These are phyloP conservation scores for Hydropotes inermis DNA, from an alignment of 2,113 vertebrate species.

Conservation along the genomic window DNA sequence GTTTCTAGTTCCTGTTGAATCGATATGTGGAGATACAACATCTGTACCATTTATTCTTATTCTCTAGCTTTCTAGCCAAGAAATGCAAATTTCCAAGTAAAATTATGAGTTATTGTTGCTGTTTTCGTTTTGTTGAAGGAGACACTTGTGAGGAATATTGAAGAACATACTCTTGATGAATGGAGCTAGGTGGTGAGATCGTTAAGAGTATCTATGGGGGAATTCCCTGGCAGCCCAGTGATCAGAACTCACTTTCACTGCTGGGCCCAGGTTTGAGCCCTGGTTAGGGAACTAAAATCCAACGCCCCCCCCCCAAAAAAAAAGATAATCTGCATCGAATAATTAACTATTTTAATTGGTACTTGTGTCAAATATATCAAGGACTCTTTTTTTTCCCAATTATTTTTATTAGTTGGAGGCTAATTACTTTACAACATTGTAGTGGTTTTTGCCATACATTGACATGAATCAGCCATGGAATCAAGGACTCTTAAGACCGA, in stretches of 20 bases:
- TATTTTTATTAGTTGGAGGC: too few species aligned
- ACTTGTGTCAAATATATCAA: neutral
- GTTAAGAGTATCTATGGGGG: neutral
- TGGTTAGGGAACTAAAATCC: neutral
- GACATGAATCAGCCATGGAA: neutral
- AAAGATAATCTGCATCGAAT: neutral
- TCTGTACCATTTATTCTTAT: slow-evolving; percentile 14
- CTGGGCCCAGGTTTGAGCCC: neutral
- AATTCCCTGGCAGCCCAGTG: neutral
- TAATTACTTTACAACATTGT: too few species aligned
- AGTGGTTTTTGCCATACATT: too few species aligned
- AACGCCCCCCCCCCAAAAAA: fast-evolving
- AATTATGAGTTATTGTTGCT: neutral
- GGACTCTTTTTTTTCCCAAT: neutral
- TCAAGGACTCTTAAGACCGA: neutral
- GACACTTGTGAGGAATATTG: neutral
- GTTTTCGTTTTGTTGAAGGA: slow-evolving; percentile 37
- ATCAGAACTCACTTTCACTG: neutral
- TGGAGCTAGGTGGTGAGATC: slow-evolving; percentile 3
- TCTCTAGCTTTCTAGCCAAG: slow-evolving; percentile 33
- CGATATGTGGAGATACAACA: neutral
- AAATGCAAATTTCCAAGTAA: slow-evolving; percentile 47
- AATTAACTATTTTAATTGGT: slow-evolving; percentile 21
- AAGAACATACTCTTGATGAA: slow-evolving; percentile 27
- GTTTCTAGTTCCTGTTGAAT: slow-evolving; percentile 42